Conservation (phyloP, 2,113 vertebrate genomes). For the Seriola aureovittata region DNA sequence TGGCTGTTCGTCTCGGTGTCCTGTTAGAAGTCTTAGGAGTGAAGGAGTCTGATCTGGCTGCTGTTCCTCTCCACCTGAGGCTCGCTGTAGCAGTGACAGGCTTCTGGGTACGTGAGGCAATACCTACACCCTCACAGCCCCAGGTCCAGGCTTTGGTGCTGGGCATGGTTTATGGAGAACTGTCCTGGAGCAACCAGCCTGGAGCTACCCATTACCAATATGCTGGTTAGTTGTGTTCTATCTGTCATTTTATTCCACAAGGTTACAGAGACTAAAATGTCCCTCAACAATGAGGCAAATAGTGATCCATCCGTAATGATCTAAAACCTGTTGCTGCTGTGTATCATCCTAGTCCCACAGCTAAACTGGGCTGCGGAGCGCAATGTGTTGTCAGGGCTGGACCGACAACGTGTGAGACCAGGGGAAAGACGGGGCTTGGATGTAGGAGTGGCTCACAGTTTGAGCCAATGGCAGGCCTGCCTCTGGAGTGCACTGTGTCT, state of each 20-base stretch:
- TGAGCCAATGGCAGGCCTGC: conserved; percentile 96
- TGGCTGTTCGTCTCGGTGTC: conserved; percentile 52
- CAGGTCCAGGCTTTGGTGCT: conserved; percentile 77
- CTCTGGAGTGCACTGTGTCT: conserved; percentile 90
- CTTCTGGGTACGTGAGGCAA: conserved; percentile 79
- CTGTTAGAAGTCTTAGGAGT: conserved; percentile 76
- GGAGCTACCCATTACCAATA: conserved; percentile 34
- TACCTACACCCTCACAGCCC: conserved; percentile 59
- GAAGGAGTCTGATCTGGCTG: conserved; percentile 61
- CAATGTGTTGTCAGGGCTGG: conserved; percentile 46
- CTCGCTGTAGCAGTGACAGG: conserved; percentile 77
- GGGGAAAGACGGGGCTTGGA: conserved; percentile 77
- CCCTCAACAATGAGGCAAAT: neutral
- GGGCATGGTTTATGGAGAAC: conserved; percentile 80
- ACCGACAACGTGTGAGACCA: conserved; percentile 70
- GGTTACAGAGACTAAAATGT: conserved; percentile 2
- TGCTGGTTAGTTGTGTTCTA: conserved; percentile 44
- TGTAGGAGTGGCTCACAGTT: conserved; percentile 86
- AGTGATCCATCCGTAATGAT: neutral
- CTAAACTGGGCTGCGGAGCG: conserved; percentile 63
- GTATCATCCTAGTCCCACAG: conserved; percentile 42
- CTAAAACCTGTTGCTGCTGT: neutral
- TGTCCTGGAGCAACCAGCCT: conserved; percentile 58
- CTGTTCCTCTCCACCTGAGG: conserved; percentile 67
- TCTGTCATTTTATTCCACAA: neutral